These are phyloP conservation scores for Sus scrofa DNA, from an alignment of 2,113 vertebrate species.

Conservation along the genomic window DNA sequence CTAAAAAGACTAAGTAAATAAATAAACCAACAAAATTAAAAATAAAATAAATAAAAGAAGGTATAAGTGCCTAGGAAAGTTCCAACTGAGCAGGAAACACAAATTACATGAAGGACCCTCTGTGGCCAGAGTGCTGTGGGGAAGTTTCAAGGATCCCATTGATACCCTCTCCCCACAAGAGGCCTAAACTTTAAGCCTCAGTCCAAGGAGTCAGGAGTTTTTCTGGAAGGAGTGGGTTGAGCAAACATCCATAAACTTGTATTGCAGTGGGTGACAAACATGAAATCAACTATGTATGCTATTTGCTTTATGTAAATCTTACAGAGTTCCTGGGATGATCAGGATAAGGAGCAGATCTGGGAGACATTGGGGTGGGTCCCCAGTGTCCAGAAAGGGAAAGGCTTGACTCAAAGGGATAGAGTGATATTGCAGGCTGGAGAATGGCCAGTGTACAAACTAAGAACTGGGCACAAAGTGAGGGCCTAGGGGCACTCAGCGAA, in stretches of 20 bases:
- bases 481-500: too few relatives aligned
- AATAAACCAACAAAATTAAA: too few relatives aligned
- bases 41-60: not conserved
- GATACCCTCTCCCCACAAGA: not conserved
- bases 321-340: not conserved
- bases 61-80: not conserved
- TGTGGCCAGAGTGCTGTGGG: not conserved
- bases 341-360: not conserved
- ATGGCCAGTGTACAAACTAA: not conserved
- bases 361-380: not conserved
- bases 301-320: not conserved
- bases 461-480: not conserved
- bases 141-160: not conserved
- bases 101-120: not conserved
- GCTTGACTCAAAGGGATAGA: not conserved
- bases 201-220: not conserved
- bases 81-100: not conserved
- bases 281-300: not conserved
- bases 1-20: too few relatives aligned
- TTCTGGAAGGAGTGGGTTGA: not conserved
- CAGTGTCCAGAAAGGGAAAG: not conserved
- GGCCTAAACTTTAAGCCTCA: not conserved
- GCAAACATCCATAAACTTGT: too few relatives aligned
- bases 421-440: not conserved
- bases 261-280: not conserved